Base-by-base conservation (phyloP, 2,888 invertebrate species). In the Meta bourneti region DNA sequence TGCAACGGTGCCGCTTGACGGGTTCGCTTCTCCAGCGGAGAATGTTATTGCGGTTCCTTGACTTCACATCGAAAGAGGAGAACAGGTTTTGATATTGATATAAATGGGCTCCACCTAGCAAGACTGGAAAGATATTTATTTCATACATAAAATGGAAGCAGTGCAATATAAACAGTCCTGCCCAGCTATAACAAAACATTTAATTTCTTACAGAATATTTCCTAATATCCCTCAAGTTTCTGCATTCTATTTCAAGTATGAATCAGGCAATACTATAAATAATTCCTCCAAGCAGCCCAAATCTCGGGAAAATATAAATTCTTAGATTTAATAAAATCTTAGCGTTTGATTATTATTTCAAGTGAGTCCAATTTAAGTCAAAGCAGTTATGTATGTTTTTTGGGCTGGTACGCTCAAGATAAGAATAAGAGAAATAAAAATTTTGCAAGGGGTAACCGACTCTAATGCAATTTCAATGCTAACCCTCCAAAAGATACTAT, bases 1-100 rank as follows among this genome's bases (percentile, higher is more conserved):
- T 91, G 61, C 91, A 91, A n/a, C 87, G 82, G 72, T 91, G 91
- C 2, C 91, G 77, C 51, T 91, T 91, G 5, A 72, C 87, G 11
- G 91, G 91, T 20, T 61, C 75, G 48, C 91, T 87, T 34, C 82
- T 34, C 91, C 91, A 91, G 9, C 91, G 82, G 0, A 91, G 79
- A 19, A 91, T 87, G 72, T 91, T 91, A 77, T 87, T 91, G 13
- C 87, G 82, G 19, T 91, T 87, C 51, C 91, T 82, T 20, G 91
- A 91, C 54, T 91, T 91, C 77, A 91, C 19, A 81, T 91, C 90
- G 61, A 91, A 91, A 2, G 91, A 79, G 7, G 87, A 87, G 61
- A 91, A 91, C 0, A 91, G 71, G 61, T 83, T 91, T 78, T 82
- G 91, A 78, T 87, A 87, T 16, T 86, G 87, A 54, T 91, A 87